phyloP scores from a whole-genome alignment of 2,113 vertebrate genomes.

The Thunnus thynnus region DNA sequence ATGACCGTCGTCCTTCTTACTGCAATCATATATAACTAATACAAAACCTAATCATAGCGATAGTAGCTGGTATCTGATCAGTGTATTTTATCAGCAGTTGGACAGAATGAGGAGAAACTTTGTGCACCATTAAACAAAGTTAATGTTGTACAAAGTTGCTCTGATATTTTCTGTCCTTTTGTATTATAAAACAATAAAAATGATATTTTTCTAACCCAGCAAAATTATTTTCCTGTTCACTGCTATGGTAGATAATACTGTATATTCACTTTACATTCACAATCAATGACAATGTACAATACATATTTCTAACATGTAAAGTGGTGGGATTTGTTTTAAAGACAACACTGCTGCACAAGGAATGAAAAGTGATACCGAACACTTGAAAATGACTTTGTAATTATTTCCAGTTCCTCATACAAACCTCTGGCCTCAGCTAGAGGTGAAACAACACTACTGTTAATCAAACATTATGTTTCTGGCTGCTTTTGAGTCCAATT shows the following conservation, averaged over 20 bases:
- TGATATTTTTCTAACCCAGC: neutral
- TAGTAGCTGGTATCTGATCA: neutral
- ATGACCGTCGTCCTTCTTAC: neutral
- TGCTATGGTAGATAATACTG: slow-evolving; percentile 43
- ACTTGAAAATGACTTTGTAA: neutral
- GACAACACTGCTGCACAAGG: neutral
- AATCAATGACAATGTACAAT: neutral
- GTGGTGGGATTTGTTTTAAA: slow-evolving; percentile 2
- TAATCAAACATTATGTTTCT: neutral
- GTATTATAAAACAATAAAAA: neutral
- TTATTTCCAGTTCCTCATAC: neutral
- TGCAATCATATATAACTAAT: neutral
- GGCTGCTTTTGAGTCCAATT: slow-evolving; percentile 8
- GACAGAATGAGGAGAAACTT: neutral
- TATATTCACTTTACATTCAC: slow-evolving; percentile 31
- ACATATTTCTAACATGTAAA: slow-evolving; percentile 19
- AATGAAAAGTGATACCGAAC: slow-evolving; percentile 14
- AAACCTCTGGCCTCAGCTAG: neutral
- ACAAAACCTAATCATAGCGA: neutral
- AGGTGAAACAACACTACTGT: neutral
- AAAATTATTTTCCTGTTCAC: neutral
- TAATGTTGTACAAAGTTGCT: neutral
- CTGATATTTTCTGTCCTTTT: neutral
- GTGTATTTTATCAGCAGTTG: neutral
- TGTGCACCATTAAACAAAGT: neutral